These are phyloP conservation scores for Larimichthys crocea DNA, from an alignment of 2,113 vertebrate species.

Conservation along the genomic window DNA sequence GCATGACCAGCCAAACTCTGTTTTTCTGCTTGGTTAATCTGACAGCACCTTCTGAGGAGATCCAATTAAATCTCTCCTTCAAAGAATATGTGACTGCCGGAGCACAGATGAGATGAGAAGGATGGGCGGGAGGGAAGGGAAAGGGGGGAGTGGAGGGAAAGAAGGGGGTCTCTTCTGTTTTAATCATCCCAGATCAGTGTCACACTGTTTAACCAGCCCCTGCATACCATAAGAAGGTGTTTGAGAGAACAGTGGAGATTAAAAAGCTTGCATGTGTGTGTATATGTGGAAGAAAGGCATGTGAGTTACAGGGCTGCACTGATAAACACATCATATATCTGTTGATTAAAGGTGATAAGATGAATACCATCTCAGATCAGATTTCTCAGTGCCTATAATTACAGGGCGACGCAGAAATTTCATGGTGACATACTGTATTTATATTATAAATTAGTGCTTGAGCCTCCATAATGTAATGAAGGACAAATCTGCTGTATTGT, in stretches of 20 bases:
- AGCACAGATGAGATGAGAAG: conserved; percentile 73
- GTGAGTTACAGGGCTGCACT: conserved; percentile 23
- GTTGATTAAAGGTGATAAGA: conserved; percentile 72
- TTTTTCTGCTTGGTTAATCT: conserved; percentile 85
- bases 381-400: conserved; percentile 54
- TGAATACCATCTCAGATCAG: conserved; percentile 49
- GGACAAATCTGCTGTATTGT: not conserved
- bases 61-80: conserved; percentile 86
- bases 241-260: conserved; percentile 43
- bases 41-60: conserved; percentile 84
- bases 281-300: conserved; percentile 1
- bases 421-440: conserved; percentile 40
- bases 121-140: conserved; percentile 33
- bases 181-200: conserved; percentile 80
- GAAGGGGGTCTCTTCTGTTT: conserved; percentile 71
- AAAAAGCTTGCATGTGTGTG: conserved; percentile 1
- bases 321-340: conserved; percentile 65
- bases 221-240: conserved; percentile 49
- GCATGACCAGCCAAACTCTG: conserved; percentile 80
- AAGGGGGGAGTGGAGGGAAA: not conserved
- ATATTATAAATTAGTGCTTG: conserved; percentile 8
- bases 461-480: not conserved
- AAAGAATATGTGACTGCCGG: conserved; percentile 78
- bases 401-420: conserved; percentile 21
- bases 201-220: conserved; percentile 67